These are phyloP conservation scores for Heloderma charlesbogerti DNA, from an alignment of 2,113 vertebrate species.

Conservation along the genomic window DNA sequence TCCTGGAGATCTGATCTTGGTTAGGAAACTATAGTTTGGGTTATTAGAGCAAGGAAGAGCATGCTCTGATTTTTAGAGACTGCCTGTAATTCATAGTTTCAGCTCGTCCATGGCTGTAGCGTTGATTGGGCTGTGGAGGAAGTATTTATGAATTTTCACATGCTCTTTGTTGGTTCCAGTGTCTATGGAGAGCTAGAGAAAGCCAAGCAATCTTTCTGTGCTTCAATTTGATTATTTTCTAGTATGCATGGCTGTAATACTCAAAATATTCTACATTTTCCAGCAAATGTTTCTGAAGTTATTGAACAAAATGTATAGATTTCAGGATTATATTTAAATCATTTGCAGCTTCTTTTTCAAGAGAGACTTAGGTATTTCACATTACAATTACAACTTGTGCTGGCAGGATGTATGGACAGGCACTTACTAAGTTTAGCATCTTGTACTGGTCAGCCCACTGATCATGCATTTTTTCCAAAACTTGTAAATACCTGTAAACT, in stretches of 20 bases:
- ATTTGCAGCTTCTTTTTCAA: slow-evolving; percentile 23
- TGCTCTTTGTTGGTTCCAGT: not conserved
- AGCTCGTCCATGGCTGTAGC: slow-evolving; percentile 30
- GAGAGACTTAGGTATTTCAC: not conserved
- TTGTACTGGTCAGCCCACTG: not conserved
- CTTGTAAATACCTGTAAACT: slow-evolving; percentile 8
- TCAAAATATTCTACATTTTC: not conserved
- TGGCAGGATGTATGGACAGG: slow-evolving; percentile 17
- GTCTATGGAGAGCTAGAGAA: not conserved
- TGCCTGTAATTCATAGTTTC: slow-evolving; percentile 34
- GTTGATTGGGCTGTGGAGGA: slow-evolving; percentile 46
- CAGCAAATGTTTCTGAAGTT: not conserved
- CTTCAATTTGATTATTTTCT: not conserved
- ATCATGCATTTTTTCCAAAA: not conserved
- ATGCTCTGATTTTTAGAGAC: slow-evolving; percentile 41
- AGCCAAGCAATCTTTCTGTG: not conserved
- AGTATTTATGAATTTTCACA: slow-evolving; percentile 8
- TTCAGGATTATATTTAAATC: not conserved
- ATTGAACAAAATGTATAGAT: not conserved
- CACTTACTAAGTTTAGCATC: slow-evolving; percentile 2
- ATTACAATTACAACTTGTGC: slow-evolving; percentile 18
- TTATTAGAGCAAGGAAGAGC: not conserved
- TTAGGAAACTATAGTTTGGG: not conserved
- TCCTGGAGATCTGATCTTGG: not conserved
- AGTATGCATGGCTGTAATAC: not conserved